These are phyloP conservation scores for Cherax destructor DNA, from an alignment of 1,140 invertebrate species.

Conservation along the genomic window DNA sequence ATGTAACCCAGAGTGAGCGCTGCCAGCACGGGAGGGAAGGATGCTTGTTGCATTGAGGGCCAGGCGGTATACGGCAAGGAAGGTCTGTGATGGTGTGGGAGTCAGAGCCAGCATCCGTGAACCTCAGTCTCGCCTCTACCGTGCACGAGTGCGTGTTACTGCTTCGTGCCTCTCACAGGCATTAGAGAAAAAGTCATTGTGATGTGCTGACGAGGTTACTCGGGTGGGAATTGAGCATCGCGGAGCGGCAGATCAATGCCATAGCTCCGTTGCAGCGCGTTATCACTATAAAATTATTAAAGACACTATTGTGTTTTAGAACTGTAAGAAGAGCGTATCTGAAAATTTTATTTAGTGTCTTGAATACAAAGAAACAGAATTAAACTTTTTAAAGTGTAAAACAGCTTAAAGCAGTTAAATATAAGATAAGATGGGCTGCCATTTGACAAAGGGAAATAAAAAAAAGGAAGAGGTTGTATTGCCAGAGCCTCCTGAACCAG, in stretches of 20 bases:
- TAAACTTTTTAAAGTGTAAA: no score
- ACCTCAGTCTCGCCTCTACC: conserved; percentile 4
- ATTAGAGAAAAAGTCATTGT: background rate
- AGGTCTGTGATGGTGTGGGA: background rate
- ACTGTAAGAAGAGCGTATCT: no score
- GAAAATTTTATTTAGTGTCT: no score
- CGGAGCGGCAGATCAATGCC: no score
- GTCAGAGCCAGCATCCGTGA: background rate
- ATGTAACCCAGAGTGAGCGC: no score
- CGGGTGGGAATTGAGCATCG: background rate
- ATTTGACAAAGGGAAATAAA: conserved; percentile 61
- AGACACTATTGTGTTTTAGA: no score
- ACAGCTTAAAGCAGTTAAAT: background rate
- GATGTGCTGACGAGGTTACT: background rate
- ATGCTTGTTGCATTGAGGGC: background rate
- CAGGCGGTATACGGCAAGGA: no score
- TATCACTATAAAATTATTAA: no score
- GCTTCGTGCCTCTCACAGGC: background rate
- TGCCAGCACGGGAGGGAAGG: background rate
- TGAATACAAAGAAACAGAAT: no score
- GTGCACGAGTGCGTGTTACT: background rate
- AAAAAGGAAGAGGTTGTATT: conserved; percentile 51
- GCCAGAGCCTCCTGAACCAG: conserved; percentile 78
- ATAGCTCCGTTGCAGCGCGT: no score
- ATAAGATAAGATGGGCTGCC: conserved; percentile 61